A percentile compares a stretch with the other conserved stretches of the same genome.
phyloP scores from a whole-genome alignment of 2,888 invertebrate genomes.

The Ennomos quercinarius region DNA sequence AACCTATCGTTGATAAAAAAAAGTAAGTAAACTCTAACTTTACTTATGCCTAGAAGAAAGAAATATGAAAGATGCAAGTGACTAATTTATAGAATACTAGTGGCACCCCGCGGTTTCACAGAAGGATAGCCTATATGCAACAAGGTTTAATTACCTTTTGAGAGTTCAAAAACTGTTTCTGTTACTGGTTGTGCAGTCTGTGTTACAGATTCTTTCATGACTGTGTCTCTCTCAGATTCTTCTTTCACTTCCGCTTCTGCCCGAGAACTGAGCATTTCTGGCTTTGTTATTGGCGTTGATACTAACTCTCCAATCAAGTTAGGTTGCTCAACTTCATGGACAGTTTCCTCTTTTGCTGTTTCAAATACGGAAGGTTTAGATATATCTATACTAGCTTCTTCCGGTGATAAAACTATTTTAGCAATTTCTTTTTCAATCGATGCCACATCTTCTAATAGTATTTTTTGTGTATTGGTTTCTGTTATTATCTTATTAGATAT shows the following conservation, averaged over 20 bases:
- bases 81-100: no score
- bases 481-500: no score
- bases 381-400: neutral
- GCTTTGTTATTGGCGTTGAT: slow-evolving; percentile 12
- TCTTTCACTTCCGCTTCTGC: slow-evolving; percentile 18
- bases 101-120: no score
- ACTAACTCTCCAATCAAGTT: slow-evolving; percentile 9
- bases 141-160: slow-evolving; percentile 14
- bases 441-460: no score
- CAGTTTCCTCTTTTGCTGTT: slow-evolving; percentile 19
- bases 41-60: no score
- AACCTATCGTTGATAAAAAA: no score
- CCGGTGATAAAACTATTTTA: no score
- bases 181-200: slow-evolving; percentile 4
- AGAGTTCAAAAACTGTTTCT: neutral
- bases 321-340: slow-evolving; percentile 13
- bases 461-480: no score
- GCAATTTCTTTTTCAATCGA: no score
- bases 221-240: neutral
- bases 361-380: slow-evolving; percentile 20
- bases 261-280: slow-evolving; percentile 13
- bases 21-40: no score
- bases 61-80: no score
- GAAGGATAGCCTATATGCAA: no score
- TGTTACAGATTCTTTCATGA: neutral